Conservation (phyloP, 2,113 vertebrate species). For the Drymodes brunneopygia region DNA sequence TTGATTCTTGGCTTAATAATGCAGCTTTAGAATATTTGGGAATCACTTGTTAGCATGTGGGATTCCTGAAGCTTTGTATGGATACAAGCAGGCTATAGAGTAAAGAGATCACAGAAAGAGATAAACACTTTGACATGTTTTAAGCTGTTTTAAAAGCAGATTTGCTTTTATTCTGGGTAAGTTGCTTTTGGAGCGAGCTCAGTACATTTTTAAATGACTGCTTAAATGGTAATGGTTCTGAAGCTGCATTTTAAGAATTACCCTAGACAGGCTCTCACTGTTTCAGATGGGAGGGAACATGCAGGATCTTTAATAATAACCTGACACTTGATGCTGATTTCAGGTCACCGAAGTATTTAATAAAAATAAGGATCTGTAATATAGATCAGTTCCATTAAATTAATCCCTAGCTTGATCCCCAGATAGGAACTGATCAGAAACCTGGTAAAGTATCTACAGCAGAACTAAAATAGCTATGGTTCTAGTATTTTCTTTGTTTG, state of each 20-base stretch:
- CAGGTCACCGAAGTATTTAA: neutral
- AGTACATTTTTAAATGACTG: neutral
- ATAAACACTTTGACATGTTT: constrained; percentile 17
- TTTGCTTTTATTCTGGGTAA: constrained; percentile 44
- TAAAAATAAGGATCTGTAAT: neutral
- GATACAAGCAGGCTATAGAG: neutral
- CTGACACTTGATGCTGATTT: neutral
- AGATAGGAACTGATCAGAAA: neutral
- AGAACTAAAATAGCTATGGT: neutral
- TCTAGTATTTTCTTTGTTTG: neutral
- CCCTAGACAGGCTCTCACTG: neutral
- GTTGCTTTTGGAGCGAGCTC: neutral
- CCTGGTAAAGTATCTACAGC: neutral
- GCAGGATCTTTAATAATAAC: neutral
- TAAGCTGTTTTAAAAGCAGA: constrained; percentile 42
- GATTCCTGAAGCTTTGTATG: neutral
- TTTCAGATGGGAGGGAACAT: neutral
- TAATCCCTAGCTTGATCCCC: neutral
- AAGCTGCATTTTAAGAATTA: neutral
- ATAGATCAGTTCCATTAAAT: neutral
- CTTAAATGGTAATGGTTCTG: neutral
- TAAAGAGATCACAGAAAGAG: constrained; percentile 23
- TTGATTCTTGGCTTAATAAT: neutral
- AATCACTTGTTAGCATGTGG: neutral
- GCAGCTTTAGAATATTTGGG: neutral